Base-by-base conservation (phyloP, 2,113 vertebrate species). In the Scophthalmus maximus region DNA sequence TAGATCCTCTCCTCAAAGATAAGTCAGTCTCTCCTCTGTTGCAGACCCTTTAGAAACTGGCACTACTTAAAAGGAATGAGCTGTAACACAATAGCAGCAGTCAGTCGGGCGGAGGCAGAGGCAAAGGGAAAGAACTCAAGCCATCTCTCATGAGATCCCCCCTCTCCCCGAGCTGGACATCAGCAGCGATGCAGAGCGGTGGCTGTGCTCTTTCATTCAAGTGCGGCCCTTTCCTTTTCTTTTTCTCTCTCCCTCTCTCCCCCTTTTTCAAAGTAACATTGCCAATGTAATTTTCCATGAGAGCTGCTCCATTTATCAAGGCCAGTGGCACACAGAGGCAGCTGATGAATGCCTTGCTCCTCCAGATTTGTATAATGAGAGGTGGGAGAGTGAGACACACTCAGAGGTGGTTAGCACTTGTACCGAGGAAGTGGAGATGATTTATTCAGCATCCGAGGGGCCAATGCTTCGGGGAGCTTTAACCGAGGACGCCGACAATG, bases 201-300 rank as follows among this genome's bases (percentile, higher is more conserved):
- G 53, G 78, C 83, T 70, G 15, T 47, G 74, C 76, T 86, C 83
- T 82, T 87, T 88, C 72, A 86, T 88, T 87, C 66, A 65, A 86
- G 61, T 62, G 69, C 68, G 65, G 63, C 55, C 63, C 53, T 69
- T 75, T 47, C 77, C 63, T 57, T 69, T 75, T 47, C 77, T 59
- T 52, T 69, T 56, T 60, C 65, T 56, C 46, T 26, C 51, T 27
- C 56, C 5, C 34, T 8, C 17, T 10, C 52, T 42, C 27, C 52
- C 29, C 52, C 52, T 11, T 61, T 73, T 76, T 85, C 74, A 77
- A 81, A 87, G 81, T 76, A 81, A 83, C 89, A 79, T 60, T 69
- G 81, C 82, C 85, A 81, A 82, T 86, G 91, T 90, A 87, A 91
- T 92, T 89, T 91, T 91, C 87, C 82, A 80, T 88, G 83, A 89